These are phyloP conservation scores for Patella vulgata DNA, from an alignment of 1,140 invertebrate genomes.

Conservation along the genomic window DNA sequence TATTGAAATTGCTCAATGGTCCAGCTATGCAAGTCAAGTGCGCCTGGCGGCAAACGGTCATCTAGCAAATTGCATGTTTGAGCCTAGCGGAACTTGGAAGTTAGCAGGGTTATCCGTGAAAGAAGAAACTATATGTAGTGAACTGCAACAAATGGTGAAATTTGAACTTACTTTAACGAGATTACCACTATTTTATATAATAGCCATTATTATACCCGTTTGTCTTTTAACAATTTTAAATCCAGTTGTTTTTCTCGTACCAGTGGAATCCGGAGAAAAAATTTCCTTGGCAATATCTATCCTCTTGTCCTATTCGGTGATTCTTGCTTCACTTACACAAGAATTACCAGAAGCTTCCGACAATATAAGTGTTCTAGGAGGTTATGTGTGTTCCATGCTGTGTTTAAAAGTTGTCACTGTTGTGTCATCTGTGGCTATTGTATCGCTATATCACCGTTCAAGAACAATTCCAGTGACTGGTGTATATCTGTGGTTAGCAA, in stretches of 20 bases:
- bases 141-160: too few relatives aligned
- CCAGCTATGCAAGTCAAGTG: too few relatives aligned
- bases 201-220: constrained; percentile 7
- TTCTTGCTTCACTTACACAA: constrained; percentile 57
- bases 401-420: constrained; percentile 1
- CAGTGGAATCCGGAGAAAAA: constrained; percentile 39
- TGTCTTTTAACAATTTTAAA: constrained; percentile 29
- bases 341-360: neutral
- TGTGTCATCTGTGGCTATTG: constrained; percentile 51
- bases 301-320: constrained; percentile 70
- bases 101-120: too few relatives aligned
- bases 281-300: constrained; percentile 60
- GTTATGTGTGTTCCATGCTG: neutral
- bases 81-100: too few relatives aligned
- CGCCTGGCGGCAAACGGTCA: too few relatives aligned
- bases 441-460: too few relatives aligned
- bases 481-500: too few relatives aligned
- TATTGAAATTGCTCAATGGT: too few relatives aligned
- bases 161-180: too few relatives aligned
- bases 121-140: too few relatives aligned
- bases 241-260: constrained; percentile 34
- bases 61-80: too few relatives aligned
- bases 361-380: neutral
- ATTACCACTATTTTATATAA: constrained; percentile 1
- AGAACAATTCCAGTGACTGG: too few relatives aligned